Conservation (phyloP, 2,797 vertebrate species). For the Cuniculus paca region DNA sequence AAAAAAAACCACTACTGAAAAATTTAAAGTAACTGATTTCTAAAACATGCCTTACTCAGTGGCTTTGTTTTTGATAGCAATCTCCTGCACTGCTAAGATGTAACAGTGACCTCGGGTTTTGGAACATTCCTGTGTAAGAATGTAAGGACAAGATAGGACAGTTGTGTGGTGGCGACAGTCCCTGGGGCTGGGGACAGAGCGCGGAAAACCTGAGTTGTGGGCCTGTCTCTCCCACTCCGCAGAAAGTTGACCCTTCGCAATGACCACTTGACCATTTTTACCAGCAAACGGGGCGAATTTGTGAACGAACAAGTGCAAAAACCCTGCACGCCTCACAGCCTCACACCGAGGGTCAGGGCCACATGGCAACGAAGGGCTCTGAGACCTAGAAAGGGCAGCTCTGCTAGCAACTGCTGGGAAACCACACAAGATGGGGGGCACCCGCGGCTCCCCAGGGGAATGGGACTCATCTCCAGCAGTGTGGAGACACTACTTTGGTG, state of each 20-base stretch:
- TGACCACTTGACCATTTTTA: neutral
- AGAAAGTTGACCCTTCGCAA: neutral
- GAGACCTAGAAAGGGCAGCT: neutral
- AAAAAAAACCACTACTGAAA: conserved; percentile 45
- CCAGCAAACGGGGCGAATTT: neutral
- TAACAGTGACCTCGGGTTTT: neutral
- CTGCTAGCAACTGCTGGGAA: neutral
- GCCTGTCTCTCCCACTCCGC: neutral
- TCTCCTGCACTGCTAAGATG: neutral
- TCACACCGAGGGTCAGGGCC: neutral
- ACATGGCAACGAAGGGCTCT: neutral
- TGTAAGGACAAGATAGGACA: neutral
- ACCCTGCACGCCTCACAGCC: neutral
- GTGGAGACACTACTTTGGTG: neutral
- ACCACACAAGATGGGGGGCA: neutral
- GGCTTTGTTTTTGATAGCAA: neutral
- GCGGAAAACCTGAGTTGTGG: neutral
- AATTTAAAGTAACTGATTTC: neutral
- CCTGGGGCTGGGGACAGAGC: neutral
- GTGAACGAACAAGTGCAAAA: neutral
- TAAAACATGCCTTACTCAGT: neutral
- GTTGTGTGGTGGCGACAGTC: neutral
- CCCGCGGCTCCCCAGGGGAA: neutral
- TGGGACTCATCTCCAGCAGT: neutral
- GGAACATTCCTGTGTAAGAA: neutral